Evolutionary conservation across 2,797 vertebrate genomes (phyloP).

Genomic region (Spinus pinus): DNA sequence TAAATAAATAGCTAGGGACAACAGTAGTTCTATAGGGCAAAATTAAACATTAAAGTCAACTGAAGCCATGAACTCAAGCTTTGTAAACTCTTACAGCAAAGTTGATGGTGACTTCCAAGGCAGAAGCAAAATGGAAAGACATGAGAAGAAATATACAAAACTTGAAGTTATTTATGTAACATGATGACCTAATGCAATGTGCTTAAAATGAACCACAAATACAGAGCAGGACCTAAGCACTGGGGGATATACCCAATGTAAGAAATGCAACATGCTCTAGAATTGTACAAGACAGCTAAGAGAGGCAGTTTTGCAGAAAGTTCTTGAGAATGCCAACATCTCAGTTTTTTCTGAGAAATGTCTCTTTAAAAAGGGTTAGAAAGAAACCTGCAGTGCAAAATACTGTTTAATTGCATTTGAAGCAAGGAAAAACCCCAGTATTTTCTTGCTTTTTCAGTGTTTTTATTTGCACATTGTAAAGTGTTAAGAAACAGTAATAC

Average conservation of each 20-base stretch:
- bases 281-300: background rate
- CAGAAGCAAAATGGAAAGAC: background rate
- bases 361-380: background rate
- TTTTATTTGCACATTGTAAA: background rate
- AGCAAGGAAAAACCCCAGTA: background rate
- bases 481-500: background rate
- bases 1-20: background rate
- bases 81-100: background rate
- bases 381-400: background rate
- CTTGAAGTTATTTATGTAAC: background rate
- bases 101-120: background rate
- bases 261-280: background rate
- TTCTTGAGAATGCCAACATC: background rate
- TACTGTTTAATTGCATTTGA: background rate
- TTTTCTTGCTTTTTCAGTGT: background rate
- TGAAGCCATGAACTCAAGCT: background rate
- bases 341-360: background rate
- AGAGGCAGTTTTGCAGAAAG: background rate
- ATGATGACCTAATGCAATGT: background rate
- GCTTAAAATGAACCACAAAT: background rate
- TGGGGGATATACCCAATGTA: background rate
- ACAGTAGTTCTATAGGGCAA: background rate
- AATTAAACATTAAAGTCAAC: background rate
- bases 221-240: background rate
- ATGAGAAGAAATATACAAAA: background rate